Conservation (phyloP, 2,113 vertebrate genomes). For the Tragulus kanchil region DNA sequence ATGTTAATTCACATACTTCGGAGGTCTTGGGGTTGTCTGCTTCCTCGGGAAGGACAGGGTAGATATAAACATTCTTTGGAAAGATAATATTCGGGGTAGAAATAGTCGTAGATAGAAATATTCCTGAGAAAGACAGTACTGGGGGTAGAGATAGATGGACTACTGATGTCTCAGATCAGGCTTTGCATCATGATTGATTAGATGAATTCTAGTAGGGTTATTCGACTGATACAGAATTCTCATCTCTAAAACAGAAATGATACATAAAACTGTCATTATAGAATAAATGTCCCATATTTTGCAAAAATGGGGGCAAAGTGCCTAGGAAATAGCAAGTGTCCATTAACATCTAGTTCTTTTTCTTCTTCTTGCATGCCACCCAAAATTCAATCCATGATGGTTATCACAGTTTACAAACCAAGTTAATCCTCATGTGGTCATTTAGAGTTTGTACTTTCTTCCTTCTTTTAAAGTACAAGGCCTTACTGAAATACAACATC, state of each 20-base stretch:
- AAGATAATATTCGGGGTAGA: background rate
- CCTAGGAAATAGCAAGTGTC: background rate
- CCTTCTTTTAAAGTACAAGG: background rate
- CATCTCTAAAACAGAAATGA: background rate
- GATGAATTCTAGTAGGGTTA: background rate
- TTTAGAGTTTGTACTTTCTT: background rate
- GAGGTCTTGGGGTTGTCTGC: background rate
- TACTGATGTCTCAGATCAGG: background rate
- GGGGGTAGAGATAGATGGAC: background rate
- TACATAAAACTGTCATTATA: background rate
- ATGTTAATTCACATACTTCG: background rate
- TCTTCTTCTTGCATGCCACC: background rate
- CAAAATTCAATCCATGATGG: background rate
- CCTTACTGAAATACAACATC: background rate
- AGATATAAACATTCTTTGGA: background rate
- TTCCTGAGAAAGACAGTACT: background rate
- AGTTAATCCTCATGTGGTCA: background rate
- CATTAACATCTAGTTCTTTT: background rate
- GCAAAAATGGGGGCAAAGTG: background rate
- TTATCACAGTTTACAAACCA: background rate
- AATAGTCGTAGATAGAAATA: background rate
- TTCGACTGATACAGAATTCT: fast-evolving
- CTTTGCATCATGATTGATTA: background rate
- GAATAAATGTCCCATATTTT: background rate
- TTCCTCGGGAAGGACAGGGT: background rate